A percentile compares a stretch with the other conserved stretches of the same genome.
phyloP scores from a whole-genome alignment of 2,113 vertebrate species.

The Cololabis saira region DNA sequence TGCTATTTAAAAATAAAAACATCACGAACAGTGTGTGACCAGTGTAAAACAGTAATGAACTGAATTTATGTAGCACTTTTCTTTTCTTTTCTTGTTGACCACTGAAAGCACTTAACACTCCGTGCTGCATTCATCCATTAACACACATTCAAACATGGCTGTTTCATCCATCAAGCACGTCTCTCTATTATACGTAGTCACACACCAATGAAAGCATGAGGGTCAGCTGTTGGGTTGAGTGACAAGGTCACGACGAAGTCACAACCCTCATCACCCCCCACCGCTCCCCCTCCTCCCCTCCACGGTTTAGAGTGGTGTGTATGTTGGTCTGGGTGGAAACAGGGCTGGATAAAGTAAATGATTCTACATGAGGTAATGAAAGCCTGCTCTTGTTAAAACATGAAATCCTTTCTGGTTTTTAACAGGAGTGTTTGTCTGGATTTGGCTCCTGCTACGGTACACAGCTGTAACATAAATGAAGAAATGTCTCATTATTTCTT shows the following conservation, averaged over 20 bases:
- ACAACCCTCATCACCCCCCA: background rate
- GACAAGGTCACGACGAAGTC: background rate
- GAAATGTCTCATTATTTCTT: constrained; percentile 1
- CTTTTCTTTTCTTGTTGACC: background rate
- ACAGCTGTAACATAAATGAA: constrained; percentile 25
- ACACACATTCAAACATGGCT: background rate
- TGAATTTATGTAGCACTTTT: background rate
- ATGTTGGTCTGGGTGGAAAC: constrained; percentile 20
- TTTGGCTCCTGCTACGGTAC: constrained; percentile 18
- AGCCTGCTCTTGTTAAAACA: constrained; percentile 42
- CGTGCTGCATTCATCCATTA: background rate
- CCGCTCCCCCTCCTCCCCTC: background rate
- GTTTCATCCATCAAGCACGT: background rate
- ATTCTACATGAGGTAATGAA: constrained; percentile 48
- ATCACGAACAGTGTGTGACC: too few species aligned
- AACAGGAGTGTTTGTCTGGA: constrained; percentile 19
- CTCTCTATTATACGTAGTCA: background rate
- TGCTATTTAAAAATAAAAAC: background rate
- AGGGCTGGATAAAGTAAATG: constrained; percentile 16
- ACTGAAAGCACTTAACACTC: background rate
- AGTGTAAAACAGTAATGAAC: background rate
- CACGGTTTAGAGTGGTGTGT: background rate
- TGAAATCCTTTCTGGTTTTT: constrained; percentile 39
- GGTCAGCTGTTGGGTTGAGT: background rate
- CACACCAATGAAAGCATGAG: background rate